Evolutionary conservation across 2,113 vertebrate genomes (phyloP).

Genomic region (Arenaria interpres): DNA sequence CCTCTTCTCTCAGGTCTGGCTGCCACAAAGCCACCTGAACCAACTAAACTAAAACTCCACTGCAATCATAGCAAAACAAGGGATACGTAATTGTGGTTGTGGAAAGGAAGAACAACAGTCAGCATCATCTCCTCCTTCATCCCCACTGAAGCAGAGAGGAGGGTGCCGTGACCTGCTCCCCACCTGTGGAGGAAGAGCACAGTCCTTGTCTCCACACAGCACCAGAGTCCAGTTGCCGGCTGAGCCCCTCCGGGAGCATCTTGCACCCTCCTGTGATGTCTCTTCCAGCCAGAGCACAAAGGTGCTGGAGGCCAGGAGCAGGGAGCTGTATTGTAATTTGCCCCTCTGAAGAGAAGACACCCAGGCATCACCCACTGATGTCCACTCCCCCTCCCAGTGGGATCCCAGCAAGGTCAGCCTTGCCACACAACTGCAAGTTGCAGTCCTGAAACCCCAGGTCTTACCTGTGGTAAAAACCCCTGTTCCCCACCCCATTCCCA

Average conservation of each 20-base stretch:
- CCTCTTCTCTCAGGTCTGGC: neutral
- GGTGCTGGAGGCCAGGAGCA: neutral
- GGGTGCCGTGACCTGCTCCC: neutral
- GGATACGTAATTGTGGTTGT: accelerated
- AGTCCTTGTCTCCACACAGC: neutral
- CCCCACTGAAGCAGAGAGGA: neutral
- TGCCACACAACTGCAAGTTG: neutral
- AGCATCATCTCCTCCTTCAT: neutral
- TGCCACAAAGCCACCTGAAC: neutral
- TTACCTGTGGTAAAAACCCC: neutral
- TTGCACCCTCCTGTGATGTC: neutral
- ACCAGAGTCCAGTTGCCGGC: neutral
- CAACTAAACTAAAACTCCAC: neutral
- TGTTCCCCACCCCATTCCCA: accelerated
- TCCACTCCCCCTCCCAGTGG: neutral
- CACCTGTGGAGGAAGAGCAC: neutral
- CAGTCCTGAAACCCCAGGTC: neutral
- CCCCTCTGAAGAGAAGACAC: neutral
- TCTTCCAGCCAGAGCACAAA: neutral
- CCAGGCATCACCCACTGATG: neutral
- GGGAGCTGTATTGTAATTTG: neutral
- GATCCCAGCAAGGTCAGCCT: neutral
- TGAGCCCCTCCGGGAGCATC: neutral
- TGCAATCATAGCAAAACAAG: neutral
- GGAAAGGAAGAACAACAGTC: neutral